Base-by-base conservation (phyloP, 1,140 invertebrate genomes). In the Ceratina calcarata region DNA sequence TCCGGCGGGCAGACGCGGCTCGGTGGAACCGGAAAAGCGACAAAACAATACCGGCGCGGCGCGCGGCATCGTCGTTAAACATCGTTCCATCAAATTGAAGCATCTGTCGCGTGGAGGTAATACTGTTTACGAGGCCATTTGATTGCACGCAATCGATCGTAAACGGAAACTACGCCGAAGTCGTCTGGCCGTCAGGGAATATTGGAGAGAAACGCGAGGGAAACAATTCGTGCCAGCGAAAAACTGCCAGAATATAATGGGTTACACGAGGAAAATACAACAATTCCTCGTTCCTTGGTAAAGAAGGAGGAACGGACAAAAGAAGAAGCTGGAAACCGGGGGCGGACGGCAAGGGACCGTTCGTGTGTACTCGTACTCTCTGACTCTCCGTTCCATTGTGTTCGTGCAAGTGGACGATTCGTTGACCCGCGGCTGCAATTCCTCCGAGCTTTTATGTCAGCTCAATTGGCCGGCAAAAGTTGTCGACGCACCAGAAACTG, bases 71-170 rank as follows among this genome's bases (percentile, higher is more conserved):
- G 57, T 61, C 22, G 74, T 77, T 70, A 69, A 77, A 77, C 37
- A 18, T 57, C n/a, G 15, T 37, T 61, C 22, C 75, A 16, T 67
- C 24, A 51, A 77, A 77, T 72, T 71, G 76, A 16, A 64, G 68
- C 20, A 37, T 70, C 57, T 49, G 45, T 53, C 58, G 66, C 13
- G 55, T n/a, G 8, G 51, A 24, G 45, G 58, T 71, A 78, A 78
- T 72, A 45, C 60, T 24, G 69, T 78, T 78, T 72, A 65, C 68
- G 69, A 57, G 68, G 60, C 60, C 49, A 16, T 71, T 72, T 62
- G 76, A 78, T 78, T 70, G 67, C 76, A 32, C 68, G 58, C 68
- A 57, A 78, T 78, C 76, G 76, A 78, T 78, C 76, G 68, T 78
- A 64, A 78, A 78, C 45, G 37, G 58, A 24, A 8, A 53, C 74